phyloP scores from a whole-genome alignment of 2,888 invertebrate species.

The Acronicta alni region DNA sequence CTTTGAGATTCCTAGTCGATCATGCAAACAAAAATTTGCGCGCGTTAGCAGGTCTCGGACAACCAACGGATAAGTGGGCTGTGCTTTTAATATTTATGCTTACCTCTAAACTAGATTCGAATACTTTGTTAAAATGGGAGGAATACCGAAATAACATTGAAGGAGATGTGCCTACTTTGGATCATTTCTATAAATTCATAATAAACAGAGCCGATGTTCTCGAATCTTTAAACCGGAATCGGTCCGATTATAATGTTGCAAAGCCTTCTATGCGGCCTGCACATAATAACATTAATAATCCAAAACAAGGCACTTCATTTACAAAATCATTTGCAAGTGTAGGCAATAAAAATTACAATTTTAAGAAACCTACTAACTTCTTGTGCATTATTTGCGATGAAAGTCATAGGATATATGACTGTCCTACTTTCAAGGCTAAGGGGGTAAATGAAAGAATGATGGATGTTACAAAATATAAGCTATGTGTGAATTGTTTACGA shows the following conservation, averaged over 20 bases:
- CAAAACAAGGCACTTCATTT: not conserved
- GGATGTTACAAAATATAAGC: constrained; percentile 34
- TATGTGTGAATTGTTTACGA: constrained; percentile 48
- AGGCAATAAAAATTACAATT: not conserved
- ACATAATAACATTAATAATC: not conserved
- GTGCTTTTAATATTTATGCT: constrained; percentile 45
- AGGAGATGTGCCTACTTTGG: not conserved
- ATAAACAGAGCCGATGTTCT: not conserved
- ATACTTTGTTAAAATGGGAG: constrained; percentile 1
- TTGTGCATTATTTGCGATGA: constrained; percentile 45
- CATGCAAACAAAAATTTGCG: constrained; percentile 50
- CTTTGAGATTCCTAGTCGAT: constrained; percentile 41
- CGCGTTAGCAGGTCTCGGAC: constrained; percentile 40
- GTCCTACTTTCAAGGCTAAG: constrained; percentile 44
- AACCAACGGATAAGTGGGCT: constrained; percentile 45
- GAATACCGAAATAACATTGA: constrained; percentile 1
- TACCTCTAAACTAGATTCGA: constrained; percentile 3
- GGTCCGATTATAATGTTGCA: not conserved
- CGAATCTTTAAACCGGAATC: not conserved
- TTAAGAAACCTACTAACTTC: not conserved
- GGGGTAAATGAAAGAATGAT: constrained; percentile 20
- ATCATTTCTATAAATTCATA: not conserved
- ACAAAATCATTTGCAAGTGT: not conserved
- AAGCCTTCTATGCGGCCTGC: not conserved
- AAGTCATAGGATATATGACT: constrained; percentile 52